Conservation (phyloP, 2,113 vertebrate species). For the Mobula birostris region DNA sequence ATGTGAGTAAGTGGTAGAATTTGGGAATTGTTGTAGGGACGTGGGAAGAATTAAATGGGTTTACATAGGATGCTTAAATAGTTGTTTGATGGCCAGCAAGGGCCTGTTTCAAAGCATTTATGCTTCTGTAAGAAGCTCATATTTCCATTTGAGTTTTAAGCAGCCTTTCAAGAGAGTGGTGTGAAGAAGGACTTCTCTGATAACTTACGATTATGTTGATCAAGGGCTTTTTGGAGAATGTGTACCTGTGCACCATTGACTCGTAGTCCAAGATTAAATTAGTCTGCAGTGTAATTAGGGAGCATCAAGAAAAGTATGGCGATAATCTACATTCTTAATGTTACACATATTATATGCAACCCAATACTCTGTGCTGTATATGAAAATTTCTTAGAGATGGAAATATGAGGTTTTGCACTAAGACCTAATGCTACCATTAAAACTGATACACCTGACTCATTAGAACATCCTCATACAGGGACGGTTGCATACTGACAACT, state of each 20-base stretch:
- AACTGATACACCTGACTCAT: not conserved
- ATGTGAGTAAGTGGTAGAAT: too few relatives aligned
- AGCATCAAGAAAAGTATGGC: not conserved
- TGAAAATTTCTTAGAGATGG: not conserved
- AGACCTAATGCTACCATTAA: not conserved
- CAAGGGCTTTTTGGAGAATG: not conserved
- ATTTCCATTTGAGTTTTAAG: not conserved
- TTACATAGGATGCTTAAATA: too few relatives aligned
- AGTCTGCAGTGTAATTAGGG: not conserved
- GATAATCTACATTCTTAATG: not conserved
- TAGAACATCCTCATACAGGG: not conserved
- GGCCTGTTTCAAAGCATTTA: too few relatives aligned
- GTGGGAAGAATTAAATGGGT: too few relatives aligned
- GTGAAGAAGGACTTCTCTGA: not conserved
- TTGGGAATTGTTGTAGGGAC: too few relatives aligned
- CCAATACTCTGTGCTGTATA: not conserved
- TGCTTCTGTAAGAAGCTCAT: not conserved
- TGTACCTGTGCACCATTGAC: not conserved
- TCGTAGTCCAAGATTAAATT: not conserved
- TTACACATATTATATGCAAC: not conserved
- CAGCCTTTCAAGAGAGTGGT: not conserved
- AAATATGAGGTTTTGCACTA: not conserved
- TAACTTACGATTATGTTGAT: not conserved
- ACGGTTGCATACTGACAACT: not conserved
- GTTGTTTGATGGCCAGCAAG: too few relatives aligned